Evolutionary conservation across 2,888 invertebrate genomes (phyloP), one percentile per base, ranked within the genome.

Genomic region (Leucophenga maculata): DNA sequence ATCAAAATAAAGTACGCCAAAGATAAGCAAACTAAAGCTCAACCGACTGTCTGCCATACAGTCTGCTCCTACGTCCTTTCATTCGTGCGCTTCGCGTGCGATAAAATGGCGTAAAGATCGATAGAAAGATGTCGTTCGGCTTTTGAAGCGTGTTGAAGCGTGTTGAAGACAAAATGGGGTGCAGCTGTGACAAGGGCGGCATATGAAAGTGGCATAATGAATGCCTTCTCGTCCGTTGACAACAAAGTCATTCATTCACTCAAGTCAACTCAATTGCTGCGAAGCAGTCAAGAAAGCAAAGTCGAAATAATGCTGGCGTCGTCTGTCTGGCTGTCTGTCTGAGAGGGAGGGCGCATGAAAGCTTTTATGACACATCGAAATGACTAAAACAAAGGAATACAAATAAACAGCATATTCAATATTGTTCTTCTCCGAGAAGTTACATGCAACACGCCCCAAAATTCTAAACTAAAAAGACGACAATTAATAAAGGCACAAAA

Each of bases 101-200:
- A 50, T 69, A 71, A 73, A 72, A 75, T 75, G 73, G 69, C 74
- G 70, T 74, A 75, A 78, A 80, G 80, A 70, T 74, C 50, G 39
- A 39, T 6, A 8, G 39, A 39, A 39, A 39, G 39, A 39, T 39
- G 39, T 39, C 39, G 4, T 8, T 39, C 8, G 39, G n/a, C n/a
- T 39, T 6, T 6, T 1, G 39, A 39, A 39, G 8, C 39, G 39
- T 39, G 39, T 39, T 39, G 11, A 39, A 39, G 39, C 39, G 39
- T 39, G 3, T 11, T 8, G 39, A 3, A 26, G 39, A 39, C 8
- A 39, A 39, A 39, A 11, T 39, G 39, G 39, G 39, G 39, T 9
- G 39, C 39, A 39, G 39, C 39, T 39, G 39, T 76, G 78, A 72
- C 77, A 70, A 26, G 72, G 76, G 68, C 50, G 50, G 18, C 50